Evolutionary conservation across 2,113 vertebrate species (phyloP).

Genomic region (Nyctereutes procyonoides): DNA sequence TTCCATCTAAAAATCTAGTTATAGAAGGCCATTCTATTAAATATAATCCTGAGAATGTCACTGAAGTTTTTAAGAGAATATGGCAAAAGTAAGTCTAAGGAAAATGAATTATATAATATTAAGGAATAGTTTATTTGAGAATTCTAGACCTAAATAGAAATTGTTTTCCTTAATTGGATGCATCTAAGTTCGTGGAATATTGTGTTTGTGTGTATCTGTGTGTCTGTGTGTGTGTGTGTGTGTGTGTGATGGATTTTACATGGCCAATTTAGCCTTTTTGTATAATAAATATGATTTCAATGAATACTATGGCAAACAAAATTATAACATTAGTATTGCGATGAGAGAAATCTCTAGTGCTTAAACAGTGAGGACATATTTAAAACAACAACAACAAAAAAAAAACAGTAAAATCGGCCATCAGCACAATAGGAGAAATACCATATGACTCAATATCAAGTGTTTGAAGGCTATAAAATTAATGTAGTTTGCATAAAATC

Average conservation of each 20-base stretch:
- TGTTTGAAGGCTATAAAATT: conserved; percentile 1
- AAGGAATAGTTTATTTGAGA: conserved; percentile 8
- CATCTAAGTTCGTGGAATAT: neutral
- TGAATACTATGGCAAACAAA: neutral
- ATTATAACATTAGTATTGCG: neutral
- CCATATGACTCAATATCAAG: conserved; percentile 10
- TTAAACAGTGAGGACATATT: neutral
- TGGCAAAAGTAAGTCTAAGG: neutral
- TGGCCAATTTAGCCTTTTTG: conserved; percentile 3
- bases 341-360: neutral
- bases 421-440: neutral
- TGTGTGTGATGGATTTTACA: neutral
- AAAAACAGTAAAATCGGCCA: neutral
- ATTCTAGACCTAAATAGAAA: conserved; percentile 15
- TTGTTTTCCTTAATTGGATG: neutral
- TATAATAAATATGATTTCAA: neutral
- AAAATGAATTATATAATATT: neutral
- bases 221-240: neutral
- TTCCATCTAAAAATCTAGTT: neutral
- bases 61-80: neutral
- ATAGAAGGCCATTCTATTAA: neutral
- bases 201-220: neutral
- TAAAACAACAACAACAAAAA: neutral
- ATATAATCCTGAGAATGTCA: neutral
- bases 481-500: conserved; percentile 1